Conservation (phyloP, 2,888 invertebrate genomes). For the Pterostichus niger region DNA sequence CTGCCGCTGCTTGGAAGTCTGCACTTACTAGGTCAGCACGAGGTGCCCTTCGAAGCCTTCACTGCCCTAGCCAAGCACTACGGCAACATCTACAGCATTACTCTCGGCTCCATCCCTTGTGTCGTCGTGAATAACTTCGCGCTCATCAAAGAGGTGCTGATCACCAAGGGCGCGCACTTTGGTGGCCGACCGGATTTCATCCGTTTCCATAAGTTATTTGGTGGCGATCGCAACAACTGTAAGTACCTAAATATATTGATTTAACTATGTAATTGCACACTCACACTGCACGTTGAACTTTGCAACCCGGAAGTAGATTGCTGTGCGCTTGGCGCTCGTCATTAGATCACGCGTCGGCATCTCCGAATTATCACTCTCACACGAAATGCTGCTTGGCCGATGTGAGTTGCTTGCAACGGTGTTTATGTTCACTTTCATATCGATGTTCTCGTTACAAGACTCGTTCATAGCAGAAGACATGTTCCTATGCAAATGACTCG, state of each 20-base stretch:
- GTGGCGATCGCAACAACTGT: constrained; percentile 93
- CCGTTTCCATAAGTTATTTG: constrained; percentile 90
- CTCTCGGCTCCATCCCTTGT: constrained; percentile 84
- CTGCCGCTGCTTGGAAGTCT: constrained; percentile 86
- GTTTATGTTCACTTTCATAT: constrained; percentile 55
- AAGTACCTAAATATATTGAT: constrained; percentile 78
- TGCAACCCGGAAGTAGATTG: constrained; percentile 63
- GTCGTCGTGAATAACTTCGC: constrained; percentile 87
- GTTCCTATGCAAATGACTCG: constrained; percentile 57
- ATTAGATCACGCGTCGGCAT: constrained; percentile 52
- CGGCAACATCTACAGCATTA: constrained; percentile 86
- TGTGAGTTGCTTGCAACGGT: constrained; percentile 58
- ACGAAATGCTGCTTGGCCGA: constrained; percentile 60
- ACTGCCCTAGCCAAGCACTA: constrained; percentile 84
- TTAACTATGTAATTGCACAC: constrained; percentile 8
- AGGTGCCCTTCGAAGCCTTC: constrained; percentile 86
- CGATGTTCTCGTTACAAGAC: constrained; percentile 34
- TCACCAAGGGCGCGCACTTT: constrained; percentile 89
- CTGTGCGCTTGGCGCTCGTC: constrained; percentile 25
- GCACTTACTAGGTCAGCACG: constrained; percentile 82
- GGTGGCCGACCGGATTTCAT: constrained; percentile 91
- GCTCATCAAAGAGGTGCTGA: constrained; percentile 86
- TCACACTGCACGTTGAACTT: constrained; percentile 16
- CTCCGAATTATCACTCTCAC: constrained; percentile 61
- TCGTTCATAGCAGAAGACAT: constrained; percentile 43